A percentile compares a stretch with the other conserved stretches of the same genome.
Conservation (phyloP, 2,113 vertebrate species). For the Plestiodon gilberti region DNA sequence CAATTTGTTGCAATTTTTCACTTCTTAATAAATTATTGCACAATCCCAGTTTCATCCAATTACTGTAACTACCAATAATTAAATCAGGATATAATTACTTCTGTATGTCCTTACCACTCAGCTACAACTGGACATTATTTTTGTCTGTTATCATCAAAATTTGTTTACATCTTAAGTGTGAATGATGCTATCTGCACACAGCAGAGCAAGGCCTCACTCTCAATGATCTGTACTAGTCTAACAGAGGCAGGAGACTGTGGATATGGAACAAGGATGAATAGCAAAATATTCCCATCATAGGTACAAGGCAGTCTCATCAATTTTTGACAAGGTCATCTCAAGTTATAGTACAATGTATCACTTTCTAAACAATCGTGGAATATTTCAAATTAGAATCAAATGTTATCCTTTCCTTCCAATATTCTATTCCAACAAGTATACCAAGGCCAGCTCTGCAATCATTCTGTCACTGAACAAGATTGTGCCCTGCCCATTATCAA, state of each 20-base stretch:
- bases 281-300: background rate
- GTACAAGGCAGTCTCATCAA: background rate
- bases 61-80: background rate
- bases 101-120: background rate
- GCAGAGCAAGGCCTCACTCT: background rate
- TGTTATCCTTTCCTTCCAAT: background rate
- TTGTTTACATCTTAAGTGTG: background rate
- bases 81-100: background rate
- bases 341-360: too few species aligned
- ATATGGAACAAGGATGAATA: background rate
- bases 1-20: too few species aligned
- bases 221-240: background rate
- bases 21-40: too few species aligned
- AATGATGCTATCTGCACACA: background rate
- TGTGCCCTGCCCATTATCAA: conserved; percentile 16
- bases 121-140: background rate
- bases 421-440: background rate
- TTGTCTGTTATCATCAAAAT: background rate
- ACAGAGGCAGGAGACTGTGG: background rate
- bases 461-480: background rate
- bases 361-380: background rate
- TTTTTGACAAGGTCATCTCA: background rate
- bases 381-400: background rate
- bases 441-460: background rate
- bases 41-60: background rate